These are phyloP conservation scores for Magallana ariakensis DNA, from an alignment of 1,140 invertebrate species.

Conservation along the genomic window DNA sequence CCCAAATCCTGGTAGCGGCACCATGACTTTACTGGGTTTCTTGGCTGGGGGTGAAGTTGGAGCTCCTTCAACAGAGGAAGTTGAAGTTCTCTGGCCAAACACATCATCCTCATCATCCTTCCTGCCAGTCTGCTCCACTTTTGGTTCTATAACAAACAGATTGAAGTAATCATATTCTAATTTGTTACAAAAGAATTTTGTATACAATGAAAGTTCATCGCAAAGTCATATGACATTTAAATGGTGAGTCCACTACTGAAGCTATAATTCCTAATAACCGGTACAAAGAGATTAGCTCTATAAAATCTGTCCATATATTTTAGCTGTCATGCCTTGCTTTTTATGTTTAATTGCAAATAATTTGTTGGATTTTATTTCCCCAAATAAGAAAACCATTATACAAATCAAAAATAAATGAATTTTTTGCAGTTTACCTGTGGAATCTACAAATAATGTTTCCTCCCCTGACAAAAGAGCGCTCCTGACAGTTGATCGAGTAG, in stretches of 20 bases:
- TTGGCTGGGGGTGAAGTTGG: constrained; percentile 54
- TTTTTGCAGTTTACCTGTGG: constrained; percentile 47
- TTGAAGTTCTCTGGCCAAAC: constrained; percentile 31
- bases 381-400: no score
- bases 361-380: no score
- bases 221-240: no score
- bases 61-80: constrained; percentile 26
- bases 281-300: no score
- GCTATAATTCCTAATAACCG: no score
- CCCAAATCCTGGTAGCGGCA: constrained; percentile 50
- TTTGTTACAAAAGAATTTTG: not conserved
- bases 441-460: constrained; percentile 52
- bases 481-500: constrained; percentile 47
- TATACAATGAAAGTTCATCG: no score
- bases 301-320: no score
- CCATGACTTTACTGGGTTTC: constrained; percentile 47
- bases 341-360: no score
- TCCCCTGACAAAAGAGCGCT: constrained; percentile 49
- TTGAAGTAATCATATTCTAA: not conserved
- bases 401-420: no score
- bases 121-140: constrained; percentile 13
- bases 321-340: no score
- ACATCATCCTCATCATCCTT: constrained; percentile 45
- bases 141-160: constrained; percentile 36
- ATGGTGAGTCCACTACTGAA: no score